Evolutionary conservation across 2,113 vertebrate species (phyloP).

Genomic region (Passer domesticus): DNA sequence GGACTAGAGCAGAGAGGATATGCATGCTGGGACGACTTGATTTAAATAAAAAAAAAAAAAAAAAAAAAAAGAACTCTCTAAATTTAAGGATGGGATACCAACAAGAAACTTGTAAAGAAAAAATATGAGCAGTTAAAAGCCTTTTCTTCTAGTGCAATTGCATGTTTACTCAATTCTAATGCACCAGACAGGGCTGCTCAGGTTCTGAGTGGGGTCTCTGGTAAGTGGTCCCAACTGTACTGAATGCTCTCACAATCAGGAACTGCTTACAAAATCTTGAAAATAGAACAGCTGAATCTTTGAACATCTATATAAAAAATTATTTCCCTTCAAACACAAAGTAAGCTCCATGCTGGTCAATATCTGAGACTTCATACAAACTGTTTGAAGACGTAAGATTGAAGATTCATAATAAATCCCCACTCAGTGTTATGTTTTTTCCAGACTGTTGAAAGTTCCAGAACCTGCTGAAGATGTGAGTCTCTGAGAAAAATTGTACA

Average conservation of each 20-base stretch:
- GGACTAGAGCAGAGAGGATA: background rate
- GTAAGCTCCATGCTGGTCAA: background rate
- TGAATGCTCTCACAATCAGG: background rate
- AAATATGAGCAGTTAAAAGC: background rate
- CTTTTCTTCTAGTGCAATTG: background rate
- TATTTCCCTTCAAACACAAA: background rate
- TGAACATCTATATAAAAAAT: background rate
- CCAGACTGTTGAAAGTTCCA: background rate
- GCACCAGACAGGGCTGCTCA: background rate
- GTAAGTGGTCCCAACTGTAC: accelerated
- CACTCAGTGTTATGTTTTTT: background rate
- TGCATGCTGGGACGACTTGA: background rate
- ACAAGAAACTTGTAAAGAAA: background rate
- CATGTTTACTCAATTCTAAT: background rate
- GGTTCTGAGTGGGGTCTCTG: background rate
- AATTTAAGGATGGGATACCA: background rate
- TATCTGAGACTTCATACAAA: background rate
- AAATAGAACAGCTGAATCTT: background rate
- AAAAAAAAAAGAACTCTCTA: background rate
- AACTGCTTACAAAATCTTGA: background rate
- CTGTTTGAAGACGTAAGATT: background rate
- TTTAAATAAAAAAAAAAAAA: background rate
- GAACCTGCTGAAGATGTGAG: background rate
- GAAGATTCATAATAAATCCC: background rate
- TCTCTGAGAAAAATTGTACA: background rate